Conservation (phyloP, 2,113 vertebrate species). For the human region GRCh38 chr4:52399001-52399500, state of each 20-base stretch:
- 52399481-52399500: background rate
- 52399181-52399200: background rate
- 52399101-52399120: background rate
- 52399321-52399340: background rate
- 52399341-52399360: background rate
- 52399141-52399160: background rate
- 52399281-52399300: background rate
- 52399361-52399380: background rate
- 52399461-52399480: background rate
- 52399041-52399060: background rate
- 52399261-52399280: background rate
- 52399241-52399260: background rate
- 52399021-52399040: background rate
- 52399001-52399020: background rate
- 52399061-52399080: background rate
- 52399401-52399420: background rate
- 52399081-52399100: background rate
- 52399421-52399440: background rate
- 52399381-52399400: background rate
- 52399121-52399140: background rate
- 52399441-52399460: background rate
- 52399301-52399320: background rate
- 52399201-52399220: background rate
- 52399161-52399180: background rate
- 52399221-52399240: background rate